Evolutionary conservation across 2,113 vertebrate genomes (phyloP).

Genomic region (Tragelaphus imberbis): DNA sequence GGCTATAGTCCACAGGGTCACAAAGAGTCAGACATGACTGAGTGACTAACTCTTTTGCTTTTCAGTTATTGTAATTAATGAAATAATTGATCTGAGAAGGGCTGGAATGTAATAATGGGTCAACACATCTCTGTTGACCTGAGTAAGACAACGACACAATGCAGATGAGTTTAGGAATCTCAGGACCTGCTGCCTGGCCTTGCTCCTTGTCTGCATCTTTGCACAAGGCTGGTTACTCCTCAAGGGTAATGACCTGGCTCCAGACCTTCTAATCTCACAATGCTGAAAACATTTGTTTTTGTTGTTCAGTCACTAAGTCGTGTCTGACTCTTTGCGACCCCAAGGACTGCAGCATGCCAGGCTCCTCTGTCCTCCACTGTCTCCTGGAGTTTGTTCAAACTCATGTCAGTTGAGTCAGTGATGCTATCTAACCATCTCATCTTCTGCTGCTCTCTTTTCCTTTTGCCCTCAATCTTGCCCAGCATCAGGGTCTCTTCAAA

Average conservation of each 20-base stretch:
- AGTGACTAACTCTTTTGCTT: not conserved
- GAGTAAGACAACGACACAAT: not conserved
- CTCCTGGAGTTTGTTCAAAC: not conserved
- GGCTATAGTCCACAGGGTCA: not conserved
- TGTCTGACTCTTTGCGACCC: not conserved
- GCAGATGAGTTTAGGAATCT: not conserved
- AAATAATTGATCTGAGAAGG: not conserved
- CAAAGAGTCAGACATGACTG: not conserved
- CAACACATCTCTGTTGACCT: not conserved
- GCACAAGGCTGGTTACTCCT: not conserved
- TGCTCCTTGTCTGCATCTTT: rapidly evolving
- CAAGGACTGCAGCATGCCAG: not conserved
- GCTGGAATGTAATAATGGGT: not conserved
- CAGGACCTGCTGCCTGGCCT: not conserved
- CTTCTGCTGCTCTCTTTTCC: not conserved
- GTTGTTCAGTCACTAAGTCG: not conserved
- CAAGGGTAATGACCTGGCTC: not conserved
- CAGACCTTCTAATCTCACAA: not conserved
- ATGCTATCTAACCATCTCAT: not conserved
- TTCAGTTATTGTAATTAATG: not conserved
- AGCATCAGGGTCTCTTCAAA: not conserved
- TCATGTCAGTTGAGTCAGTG: not conserved
- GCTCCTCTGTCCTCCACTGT: not conserved
- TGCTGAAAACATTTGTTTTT: not conserved
- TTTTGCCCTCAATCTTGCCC: not conserved